Conservation (phyloP, 2,113 vertebrate genomes). For the Melanostigma gelatinosum region DNA sequence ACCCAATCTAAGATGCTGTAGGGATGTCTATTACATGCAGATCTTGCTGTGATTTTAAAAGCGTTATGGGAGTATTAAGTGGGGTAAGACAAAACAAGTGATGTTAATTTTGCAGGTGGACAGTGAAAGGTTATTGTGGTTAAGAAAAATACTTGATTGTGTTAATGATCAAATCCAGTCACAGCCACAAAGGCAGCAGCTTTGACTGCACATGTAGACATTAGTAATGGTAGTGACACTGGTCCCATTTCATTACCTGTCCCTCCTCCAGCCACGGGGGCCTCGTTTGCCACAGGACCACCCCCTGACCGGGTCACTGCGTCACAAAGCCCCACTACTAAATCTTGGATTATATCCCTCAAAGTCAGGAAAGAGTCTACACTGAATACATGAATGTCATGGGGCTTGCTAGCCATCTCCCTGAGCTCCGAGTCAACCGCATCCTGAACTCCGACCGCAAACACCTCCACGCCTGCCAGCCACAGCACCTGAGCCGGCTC, state of each 20-base stretch:
- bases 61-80: slow-evolving; percentile 44
- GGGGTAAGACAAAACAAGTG: slow-evolving; percentile 60
- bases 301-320: slow-evolving; percentile 74
- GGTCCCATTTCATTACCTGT: slow-evolving; percentile 87
- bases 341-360: slow-evolving; percentile 85
- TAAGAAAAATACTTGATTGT: slow-evolving; percentile 55
- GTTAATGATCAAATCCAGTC: slow-evolving; percentile 68
- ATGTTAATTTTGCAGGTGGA: slow-evolving; percentile 74
- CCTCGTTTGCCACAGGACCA: slow-evolving; percentile 79
- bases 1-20: slow-evolving; percentile 15
- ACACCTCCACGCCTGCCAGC: slow-evolving; percentile 85
- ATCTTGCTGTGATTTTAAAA: slow-evolving; percentile 40
- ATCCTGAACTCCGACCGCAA: slow-evolving; percentile 88
- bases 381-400: slow-evolving; percentile 85
- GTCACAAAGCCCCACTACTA: slow-evolving; percentile 85
- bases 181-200: slow-evolving; percentile 49
- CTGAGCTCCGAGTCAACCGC: slow-evolving; percentile 85
- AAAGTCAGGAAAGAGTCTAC: slow-evolving; percentile 88
- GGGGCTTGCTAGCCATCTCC: slow-evolving; percentile 86
- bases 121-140: slow-evolving; percentile 69
- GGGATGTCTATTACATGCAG: slow-evolving; percentile 66
- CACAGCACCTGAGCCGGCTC: slow-evolving; percentile 83
- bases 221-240: slow-evolving; percentile 75
- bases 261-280: slow-evolving; percentile 84
- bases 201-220: slow-evolving; percentile 62